phyloP scores from a whole-genome alignment of 2,113 vertebrate species.

The Emydocephalus ijimae region DNA sequence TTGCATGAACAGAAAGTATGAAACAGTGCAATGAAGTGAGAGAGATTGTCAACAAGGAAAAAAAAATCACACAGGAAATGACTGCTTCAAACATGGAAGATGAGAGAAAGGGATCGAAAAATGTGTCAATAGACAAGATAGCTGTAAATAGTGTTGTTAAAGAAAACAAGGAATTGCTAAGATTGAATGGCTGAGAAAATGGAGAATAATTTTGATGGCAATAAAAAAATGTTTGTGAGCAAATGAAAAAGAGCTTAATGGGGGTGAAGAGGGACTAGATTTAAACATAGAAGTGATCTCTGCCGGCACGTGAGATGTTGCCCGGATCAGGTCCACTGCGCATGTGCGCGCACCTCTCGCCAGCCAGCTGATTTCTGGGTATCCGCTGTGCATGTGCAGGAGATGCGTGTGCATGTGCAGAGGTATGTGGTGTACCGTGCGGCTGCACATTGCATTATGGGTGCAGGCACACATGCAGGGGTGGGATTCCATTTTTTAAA shows the following conservation, averaged over 20 bases:
- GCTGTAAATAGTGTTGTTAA: background rate
- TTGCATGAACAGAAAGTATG: background rate
- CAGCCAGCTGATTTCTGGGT: no score
- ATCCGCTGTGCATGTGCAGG: no score
- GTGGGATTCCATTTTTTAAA: no score
- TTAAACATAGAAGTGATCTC: background rate
- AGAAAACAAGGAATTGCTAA: background rate
- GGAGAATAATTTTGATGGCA: background rate
- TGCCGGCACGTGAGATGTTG: no score
- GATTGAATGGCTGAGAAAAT: background rate
- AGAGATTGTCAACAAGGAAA: background rate
- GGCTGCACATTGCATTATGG: no score
- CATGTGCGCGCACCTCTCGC: no score
- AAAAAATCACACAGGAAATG: no score
- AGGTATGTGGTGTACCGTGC: no score
- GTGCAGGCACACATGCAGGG: no score
- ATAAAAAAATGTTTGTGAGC: background rate
- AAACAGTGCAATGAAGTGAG: background rate
- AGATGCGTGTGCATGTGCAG: no score
- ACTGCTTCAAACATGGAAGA: background rate
- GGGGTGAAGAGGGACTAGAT: background rate
- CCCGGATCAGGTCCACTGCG: no score
- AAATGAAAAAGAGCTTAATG: background rate
- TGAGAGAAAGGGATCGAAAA: background rate
- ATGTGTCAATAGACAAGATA: background rate